phyloP scores from a whole-genome alignment of 2,113 vertebrate species.

The Callopanchax toddi region DNA sequence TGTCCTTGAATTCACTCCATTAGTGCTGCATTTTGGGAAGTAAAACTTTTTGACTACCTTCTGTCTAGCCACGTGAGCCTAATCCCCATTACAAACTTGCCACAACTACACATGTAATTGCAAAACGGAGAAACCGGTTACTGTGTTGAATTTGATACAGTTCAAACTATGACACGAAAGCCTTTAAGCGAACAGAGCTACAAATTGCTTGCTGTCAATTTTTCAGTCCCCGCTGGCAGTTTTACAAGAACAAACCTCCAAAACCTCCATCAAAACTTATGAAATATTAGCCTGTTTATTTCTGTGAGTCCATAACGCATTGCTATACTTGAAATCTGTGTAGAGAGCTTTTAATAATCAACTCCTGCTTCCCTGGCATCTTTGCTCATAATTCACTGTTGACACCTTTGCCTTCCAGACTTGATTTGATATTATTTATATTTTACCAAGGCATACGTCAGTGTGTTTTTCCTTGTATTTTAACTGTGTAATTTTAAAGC shows the following conservation, averaged over 20 bases:
- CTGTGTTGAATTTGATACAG: conserved; percentile 34
- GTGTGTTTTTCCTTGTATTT: conserved; percentile 41
- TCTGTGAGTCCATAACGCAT: conserved; percentile 65
- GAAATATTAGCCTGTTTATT: conserved; percentile 69
- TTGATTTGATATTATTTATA: conserved; percentile 76
- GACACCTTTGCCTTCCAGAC: conserved; percentile 76
- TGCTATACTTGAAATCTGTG: conserved; percentile 54
- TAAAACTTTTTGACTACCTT: neutral
- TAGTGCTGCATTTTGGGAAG: neutral
- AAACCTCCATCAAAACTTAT: conserved; percentile 63
- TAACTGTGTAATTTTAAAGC: conserved; percentile 45
- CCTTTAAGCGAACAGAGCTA: conserved; percentile 37
- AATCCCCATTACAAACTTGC: conserved; percentile 13
- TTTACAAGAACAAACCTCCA: conserved; percentile 41
- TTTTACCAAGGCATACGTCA: conserved; percentile 67
- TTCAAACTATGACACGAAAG: conserved; percentile 32
- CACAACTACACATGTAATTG: conserved; percentile 51
- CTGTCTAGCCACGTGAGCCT: conserved; percentile 5
- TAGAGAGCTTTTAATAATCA: conserved; percentile 68
- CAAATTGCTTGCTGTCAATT: conserved; percentile 56
- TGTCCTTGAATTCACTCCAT: neutral
- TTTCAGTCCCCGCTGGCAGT: conserved; percentile 53
- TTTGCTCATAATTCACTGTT: conserved; percentile 78
- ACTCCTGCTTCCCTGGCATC: conserved; percentile 58
- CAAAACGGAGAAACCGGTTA: conserved; percentile 23